phyloP scores from a whole-genome alignment of 2,113 vertebrate genomes.

The Zeus faber region DNA sequence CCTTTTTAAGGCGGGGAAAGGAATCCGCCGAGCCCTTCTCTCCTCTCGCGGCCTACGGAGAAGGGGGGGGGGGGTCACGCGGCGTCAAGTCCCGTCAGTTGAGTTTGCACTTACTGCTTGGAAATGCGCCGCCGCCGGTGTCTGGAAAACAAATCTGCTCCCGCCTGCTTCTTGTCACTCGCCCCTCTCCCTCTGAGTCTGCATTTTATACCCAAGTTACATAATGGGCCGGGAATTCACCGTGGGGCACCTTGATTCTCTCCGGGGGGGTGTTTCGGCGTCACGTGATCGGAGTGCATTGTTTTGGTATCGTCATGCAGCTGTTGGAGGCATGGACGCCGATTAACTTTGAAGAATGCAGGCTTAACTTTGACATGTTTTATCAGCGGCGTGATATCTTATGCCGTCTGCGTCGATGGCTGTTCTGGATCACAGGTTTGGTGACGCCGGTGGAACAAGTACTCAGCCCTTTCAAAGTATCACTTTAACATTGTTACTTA shows the following conservation, averaged over 20 bases:
- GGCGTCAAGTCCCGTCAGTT: neutral
- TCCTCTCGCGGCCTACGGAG: neutral
- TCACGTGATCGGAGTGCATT: slow-evolving; percentile 34
- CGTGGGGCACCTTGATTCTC: slow-evolving; percentile 53
- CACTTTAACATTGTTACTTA: too few species aligned
- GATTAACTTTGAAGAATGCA: slow-evolving; percentile 22
- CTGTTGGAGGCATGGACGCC: slow-evolving; percentile 42
- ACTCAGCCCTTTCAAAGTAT: too few species aligned
- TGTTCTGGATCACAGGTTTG: too few species aligned
- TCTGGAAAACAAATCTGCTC: neutral
- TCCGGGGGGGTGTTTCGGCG: slow-evolving; percentile 33
- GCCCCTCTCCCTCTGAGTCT: neutral
- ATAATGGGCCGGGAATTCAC: slow-evolving; percentile 56
- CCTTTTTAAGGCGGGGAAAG: neutral
- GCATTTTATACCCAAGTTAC: slow-evolving; percentile 56
- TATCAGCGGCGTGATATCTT: too few species aligned
- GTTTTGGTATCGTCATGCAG: slow-evolving; percentile 52
- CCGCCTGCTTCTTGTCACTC: slow-evolving; percentile 18
- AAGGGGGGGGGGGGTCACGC: neutral
- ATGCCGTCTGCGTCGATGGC: too few species aligned
- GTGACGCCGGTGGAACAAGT: too few species aligned
- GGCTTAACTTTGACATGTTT: slow-evolving; percentile 23
- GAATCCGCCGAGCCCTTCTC: neutral
- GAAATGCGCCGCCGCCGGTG: neutral
- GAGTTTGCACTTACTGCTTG: slow-evolving; percentile 4